Conservation (phyloP, 1,140 invertebrate species). For the Planococcus citri region DNA sequence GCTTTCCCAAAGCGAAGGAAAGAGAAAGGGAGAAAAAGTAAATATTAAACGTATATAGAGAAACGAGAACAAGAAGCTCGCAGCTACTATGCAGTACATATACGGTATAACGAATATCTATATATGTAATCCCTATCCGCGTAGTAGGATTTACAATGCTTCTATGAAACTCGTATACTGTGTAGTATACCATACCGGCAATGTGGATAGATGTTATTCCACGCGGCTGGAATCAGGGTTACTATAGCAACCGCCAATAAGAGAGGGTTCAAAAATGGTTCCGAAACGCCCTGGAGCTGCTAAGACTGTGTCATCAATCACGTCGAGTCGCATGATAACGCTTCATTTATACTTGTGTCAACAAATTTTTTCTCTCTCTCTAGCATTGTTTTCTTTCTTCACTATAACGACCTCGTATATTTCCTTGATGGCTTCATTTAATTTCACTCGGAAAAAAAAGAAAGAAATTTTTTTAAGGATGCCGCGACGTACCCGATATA, state of each 20-base stretch:
- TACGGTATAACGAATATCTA: too few relatives aligned
- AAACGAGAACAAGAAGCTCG: not conserved
- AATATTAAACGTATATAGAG: not conserved
- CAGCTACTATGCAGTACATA: too few relatives aligned
- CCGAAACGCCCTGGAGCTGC: slow-evolving; percentile 11
- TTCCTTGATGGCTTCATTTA: slow-evolving; percentile 15
- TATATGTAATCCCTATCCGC: slow-evolving; percentile 4
- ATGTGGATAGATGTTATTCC: slow-evolving; percentile 14
- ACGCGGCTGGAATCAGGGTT: slow-evolving; percentile 13
- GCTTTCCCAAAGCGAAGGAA: not conserved
- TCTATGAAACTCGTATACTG: too few relatives aligned
- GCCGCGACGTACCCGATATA: slow-evolving; percentile 5
- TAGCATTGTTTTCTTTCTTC: slow-evolving; percentile 4
- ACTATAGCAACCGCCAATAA: slow-evolving; percentile 15
- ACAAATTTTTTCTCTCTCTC: slow-evolving; percentile 11
- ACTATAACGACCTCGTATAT: slow-evolving; percentile 8
- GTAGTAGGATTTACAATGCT: slow-evolving; percentile 16
- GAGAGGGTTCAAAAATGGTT: slow-evolving; percentile 19
- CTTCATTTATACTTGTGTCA: slow-evolving; percentile 20
- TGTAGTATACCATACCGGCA: too few relatives aligned
- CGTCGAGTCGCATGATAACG: slow-evolving; percentile 16
- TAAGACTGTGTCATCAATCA: slow-evolving; percentile 18
- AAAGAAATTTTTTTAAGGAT: not conserved
- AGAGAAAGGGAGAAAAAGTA: not conserved
- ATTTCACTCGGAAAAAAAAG: slow-evolving; percentile 5